Evolutionary conservation across 2,113 vertebrate genomes (phyloP).

Genomic region (Cacatua alba): DNA sequence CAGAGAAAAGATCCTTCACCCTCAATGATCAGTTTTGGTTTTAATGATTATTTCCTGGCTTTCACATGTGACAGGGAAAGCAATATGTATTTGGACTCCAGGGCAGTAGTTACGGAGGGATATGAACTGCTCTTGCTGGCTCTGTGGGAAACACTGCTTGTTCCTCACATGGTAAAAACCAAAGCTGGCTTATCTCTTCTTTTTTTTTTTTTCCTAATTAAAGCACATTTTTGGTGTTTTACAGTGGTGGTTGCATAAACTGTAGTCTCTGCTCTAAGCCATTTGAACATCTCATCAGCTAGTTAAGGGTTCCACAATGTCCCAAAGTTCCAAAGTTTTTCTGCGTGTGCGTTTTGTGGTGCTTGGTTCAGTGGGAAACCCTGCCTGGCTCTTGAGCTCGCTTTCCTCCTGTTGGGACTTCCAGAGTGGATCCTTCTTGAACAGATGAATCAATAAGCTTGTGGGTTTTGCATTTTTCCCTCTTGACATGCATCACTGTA

Average conservation of each 20-base stretch:
- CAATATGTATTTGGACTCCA: neutral
- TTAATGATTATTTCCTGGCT: neutral
- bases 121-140: conserved; percentile 73
- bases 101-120: conserved; percentile 44
- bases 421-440: neutral
- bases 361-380: conserved; percentile 46
- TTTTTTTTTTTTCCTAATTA: neutral
- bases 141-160: neutral
- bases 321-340: neutral
- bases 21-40: neutral
- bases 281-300: neutral
- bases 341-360: neutral
- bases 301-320: conserved; percentile 44
- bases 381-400: neutral
- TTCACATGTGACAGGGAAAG: neutral
- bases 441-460: neutral
- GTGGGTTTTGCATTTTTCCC: neutral
- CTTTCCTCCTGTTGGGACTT: conserved; percentile 24
- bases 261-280: conserved; percentile 39
- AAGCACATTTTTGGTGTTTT: conserved; percentile 60
- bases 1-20: neutral
- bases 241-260: conserved; percentile 48
- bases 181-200: conserved; percentile 58
- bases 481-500: conserved; percentile 32
- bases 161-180: conserved; percentile 53